Base-by-base conservation (phyloP, 1,140 invertebrate genomes). In the Aphidius gifuensis region DNA sequence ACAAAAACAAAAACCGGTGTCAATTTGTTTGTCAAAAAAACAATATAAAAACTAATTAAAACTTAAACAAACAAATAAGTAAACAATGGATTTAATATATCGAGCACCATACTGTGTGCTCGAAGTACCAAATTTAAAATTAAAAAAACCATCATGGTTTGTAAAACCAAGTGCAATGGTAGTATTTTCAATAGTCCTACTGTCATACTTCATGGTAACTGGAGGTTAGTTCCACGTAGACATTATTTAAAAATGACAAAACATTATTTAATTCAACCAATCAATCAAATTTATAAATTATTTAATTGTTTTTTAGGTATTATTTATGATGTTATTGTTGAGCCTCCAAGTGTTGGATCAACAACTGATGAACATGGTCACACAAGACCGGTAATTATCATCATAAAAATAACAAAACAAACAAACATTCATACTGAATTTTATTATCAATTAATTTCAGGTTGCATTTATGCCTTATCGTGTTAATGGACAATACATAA, bases 401-500 rank as follows among this genome's bases (percentile, higher is more conserved):
- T 3, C 43, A 11, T 7, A 54, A 9, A 32, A 4, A 23, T 3
- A 7, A 21, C 0, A 39, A 44, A 9, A 23, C 57, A 60, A 40
- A 7, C 9, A 8, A 16, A 16, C 16, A 16, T 16, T 16, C 0
- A 16, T 16, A 16, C 16, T 16, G 16, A 16, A 16, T 16, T 44
- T 11, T 7, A 2, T 44, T 0, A 44, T 11, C 5, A 44, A 44
- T 44, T 44, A 44, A 44, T 57, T 62, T 43, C 68, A 92, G 90
- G 92, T 98, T 9, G 96, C 96, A 4, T 98, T 99, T 76, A 97
- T 99, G 95, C 95, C 96, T 1, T 97, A 98, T 77, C 83, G 97
- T 69, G 95, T 99, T 0, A 99, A 99, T 83, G 97, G 96, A 0
- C 96, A 99, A 78, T 99, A 98, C 74, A 99, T 99, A 46, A 97